These are phyloP conservation scores for Hypolimnas misippus DNA, from an alignment of 2,888 invertebrate species.

Conservation along the genomic window DNA sequence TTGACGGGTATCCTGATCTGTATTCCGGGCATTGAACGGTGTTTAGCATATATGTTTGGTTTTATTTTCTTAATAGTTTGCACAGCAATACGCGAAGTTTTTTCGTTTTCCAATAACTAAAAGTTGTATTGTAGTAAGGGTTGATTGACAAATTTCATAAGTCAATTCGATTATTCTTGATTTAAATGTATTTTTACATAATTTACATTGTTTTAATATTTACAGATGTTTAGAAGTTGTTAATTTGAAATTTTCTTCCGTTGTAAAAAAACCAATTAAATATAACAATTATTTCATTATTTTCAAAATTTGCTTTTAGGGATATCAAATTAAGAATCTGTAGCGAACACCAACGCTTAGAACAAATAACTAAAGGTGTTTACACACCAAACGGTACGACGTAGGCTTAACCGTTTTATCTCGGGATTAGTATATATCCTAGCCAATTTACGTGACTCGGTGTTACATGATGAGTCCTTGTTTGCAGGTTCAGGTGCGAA, in stretches of 20 bases:
- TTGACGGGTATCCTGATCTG: slow-evolving; percentile 43
- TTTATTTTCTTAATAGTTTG: neutral
- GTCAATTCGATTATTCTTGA: too few relatives aligned
- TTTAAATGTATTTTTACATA: too few relatives aligned
- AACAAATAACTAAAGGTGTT: slow-evolving; percentile 68
- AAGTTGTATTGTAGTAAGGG: too few relatives aligned
- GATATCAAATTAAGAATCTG: slow-evolving; percentile 54
- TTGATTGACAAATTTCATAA: too few relatives aligned
- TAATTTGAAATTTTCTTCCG: too few relatives aligned
- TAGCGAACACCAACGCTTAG: slow-evolving; percentile 64
- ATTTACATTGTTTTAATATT: too few relatives aligned
- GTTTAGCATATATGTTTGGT: slow-evolving; percentile 15
- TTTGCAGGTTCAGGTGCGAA: slow-evolving; percentile 67
- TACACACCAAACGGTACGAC: slow-evolving; percentile 70
- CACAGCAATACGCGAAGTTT: too few relatives aligned
- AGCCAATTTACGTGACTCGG: slow-evolving; percentile 77
- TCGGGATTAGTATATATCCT: slow-evolving; percentile 75
- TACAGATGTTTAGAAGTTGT: too few relatives aligned
- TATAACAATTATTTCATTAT: too few relatives aligned
- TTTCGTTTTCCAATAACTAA: too few relatives aligned
- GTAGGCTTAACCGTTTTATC: slow-evolving; percentile 75
- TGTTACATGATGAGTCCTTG: slow-evolving; percentile 69
- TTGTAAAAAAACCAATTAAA: too few relatives aligned
- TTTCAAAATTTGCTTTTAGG: too few relatives aligned
- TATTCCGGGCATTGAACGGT: slow-evolving; percentile 17